Conservation (phyloP, 2,888 invertebrate genomes). For the Agapetus fuscipes region DNA sequence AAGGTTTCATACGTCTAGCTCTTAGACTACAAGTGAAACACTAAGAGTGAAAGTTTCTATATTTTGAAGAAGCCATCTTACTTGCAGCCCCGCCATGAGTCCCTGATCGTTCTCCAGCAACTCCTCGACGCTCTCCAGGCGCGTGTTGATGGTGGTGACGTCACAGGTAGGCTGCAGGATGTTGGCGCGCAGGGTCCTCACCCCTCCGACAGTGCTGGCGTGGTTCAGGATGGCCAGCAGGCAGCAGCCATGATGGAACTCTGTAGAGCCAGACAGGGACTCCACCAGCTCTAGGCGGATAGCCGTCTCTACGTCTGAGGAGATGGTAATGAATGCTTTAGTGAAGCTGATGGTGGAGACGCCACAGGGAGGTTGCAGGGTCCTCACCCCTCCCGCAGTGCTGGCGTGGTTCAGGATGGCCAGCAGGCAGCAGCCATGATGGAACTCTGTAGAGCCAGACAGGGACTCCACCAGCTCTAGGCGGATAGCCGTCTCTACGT, state of each 20-base stretch:
- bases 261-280: constrained; percentile 39
- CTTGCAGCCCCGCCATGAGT: constrained; percentile 54
- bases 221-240: constrained; percentile 39
- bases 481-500: constrained; percentile 70
- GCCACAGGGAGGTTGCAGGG: constrained; percentile 68
- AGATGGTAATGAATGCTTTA: too few species aligned
- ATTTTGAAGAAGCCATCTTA: constrained; percentile 28
- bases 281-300: constrained; percentile 64
- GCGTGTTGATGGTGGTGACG: constrained; percentile 51
- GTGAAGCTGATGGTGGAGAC: constrained; percentile 53
- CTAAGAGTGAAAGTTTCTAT: too few species aligned
- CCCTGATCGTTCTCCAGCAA: constrained; percentile 57
- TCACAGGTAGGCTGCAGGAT: constrained; percentile 72
- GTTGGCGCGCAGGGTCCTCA: too few species aligned
- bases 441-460: constrained; percentile 36
- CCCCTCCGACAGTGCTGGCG: constrained; percentile 53
- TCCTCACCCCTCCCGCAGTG: constrained; percentile 59
- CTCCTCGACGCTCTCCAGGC: constrained; percentile 69
- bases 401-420: constrained; percentile 39
- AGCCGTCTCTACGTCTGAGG: constrained; percentile 70
- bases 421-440: constrained; percentile 36
- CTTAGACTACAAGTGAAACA: too few species aligned
- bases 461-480: constrained; percentile 60
- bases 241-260: constrained; percentile 37
- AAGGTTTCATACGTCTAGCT: too few species aligned